Conservation (phyloP, 2,888 invertebrate genomes). For the Phragmatobia fuliginosa region DNA sequence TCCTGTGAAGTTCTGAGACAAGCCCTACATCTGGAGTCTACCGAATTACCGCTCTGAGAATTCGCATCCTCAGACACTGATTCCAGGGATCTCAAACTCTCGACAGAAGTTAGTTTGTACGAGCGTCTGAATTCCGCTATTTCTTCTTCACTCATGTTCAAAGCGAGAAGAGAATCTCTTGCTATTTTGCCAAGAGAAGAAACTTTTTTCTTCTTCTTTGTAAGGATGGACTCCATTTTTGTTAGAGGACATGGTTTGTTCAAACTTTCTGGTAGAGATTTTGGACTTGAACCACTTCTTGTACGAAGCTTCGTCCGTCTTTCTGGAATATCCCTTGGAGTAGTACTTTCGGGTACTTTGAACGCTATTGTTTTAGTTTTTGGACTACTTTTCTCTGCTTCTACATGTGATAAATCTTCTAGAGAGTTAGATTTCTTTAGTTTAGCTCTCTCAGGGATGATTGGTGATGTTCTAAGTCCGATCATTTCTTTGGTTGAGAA, state of each 20-base stretch:
- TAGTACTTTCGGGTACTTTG: conserved; percentile 76
- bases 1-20: conserved; percentile 80
- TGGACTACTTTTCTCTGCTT: conserved; percentile 62
- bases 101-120: conserved; percentile 78
- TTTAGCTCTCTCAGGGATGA: conserved; percentile 77
- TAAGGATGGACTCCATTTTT: conserved; percentile 69
- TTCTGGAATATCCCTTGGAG: conserved; percentile 79
- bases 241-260: conserved; percentile 74
- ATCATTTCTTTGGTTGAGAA: conserved; percentile 67
- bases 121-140: conserved; percentile 79
- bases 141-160: conserved; percentile 83
- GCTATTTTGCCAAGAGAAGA: conserved; percentile 82
- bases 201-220: conserved; percentile 77
- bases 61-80: conserved; percentile 82
- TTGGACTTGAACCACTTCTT: conserved; percentile 78
- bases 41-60: conserved; percentile 78
- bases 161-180: conserved; percentile 76
- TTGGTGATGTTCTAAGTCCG: conserved; percentile 66
- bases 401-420: conserved; percentile 70
- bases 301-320: conserved; percentile 68
- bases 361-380: conserved; percentile 77
- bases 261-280: conserved; percentile 79
- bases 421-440: conserved; percentile 76
- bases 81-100: conserved; percentile 77
- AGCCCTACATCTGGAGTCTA: conserved; percentile 75